Conservation (phyloP, 64 coral and sea anemone genomes). For the Pocillopora verrucosa region DNA sequence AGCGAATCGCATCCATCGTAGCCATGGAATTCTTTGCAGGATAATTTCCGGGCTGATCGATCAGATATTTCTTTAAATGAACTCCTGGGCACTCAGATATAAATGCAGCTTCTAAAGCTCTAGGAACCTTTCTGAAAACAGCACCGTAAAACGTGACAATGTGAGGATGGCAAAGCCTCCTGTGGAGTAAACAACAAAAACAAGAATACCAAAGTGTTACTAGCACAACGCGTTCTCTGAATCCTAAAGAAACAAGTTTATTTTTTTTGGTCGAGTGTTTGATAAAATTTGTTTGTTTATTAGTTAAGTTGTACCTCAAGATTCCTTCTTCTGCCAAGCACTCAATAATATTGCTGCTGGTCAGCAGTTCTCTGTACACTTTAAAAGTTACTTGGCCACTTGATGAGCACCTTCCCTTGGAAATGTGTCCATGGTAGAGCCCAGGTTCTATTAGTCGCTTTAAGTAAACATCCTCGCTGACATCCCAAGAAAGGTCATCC, state of each 20-base stretch:
- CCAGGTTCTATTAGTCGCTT: neutral
- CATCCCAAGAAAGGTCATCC: conserved; percentile 31
- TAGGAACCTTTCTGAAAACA: neutral
- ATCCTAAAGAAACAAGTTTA: too few species aligned
- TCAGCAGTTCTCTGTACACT: conserved; percentile 41
- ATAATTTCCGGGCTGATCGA: too few species aligned
- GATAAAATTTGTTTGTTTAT: too few species aligned
- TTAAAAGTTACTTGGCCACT: conserved; percentile 19
- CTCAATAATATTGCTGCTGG: conserved; percentile 10
- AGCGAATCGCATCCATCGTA: neutral
- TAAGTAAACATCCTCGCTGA: neutral
- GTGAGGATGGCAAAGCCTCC: conserved; percentile 7
- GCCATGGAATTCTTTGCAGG: neutral
- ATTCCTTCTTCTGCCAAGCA: conserved; percentile 33
- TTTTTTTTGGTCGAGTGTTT: too few species aligned
- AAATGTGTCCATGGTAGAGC: conserved; percentile 25
- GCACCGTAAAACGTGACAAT: neutral
- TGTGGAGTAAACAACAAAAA: neutral
- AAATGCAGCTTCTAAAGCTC: neutral
- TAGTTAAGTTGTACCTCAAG: neutral
- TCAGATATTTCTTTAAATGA: too few species aligned
- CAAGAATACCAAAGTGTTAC: too few species aligned
- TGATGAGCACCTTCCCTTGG: neutral
- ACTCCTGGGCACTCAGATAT: neutral
- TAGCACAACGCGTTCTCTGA: too few species aligned